Percentiles rank a stretch among this genome's conserved stretches.
These are phyloP conservation scores for Notolepis coatsorum DNA, from an alignment of 2,797 vertebrate species.

Conservation along the genomic window DNA sequence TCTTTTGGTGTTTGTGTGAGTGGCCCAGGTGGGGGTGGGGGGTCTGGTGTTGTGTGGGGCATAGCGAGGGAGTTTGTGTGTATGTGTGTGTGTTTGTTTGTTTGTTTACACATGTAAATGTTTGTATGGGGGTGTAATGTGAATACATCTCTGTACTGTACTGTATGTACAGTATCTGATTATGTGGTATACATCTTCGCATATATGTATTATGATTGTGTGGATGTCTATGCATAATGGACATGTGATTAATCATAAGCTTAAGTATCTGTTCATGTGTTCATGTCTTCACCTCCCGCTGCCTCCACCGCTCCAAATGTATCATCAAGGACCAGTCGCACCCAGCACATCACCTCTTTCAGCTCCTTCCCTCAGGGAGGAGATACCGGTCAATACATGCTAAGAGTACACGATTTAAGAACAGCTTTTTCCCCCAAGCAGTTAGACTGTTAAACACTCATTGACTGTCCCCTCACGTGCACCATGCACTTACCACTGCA, in stretches of 20 bases:
- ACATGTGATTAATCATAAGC: constrained; percentile 8
- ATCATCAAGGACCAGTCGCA: not conserved
- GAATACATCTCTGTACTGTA: no score
- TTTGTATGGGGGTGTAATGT: not conserved
- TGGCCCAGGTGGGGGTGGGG: not conserved
- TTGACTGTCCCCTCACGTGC: no score
- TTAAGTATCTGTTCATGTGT: constrained; percentile 27
- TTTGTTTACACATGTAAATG: not conserved
- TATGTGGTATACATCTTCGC: no score
- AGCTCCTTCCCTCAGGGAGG: no score
- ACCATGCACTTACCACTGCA: no score
- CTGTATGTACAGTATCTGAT: constrained; percentile 3
- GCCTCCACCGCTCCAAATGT: constrained; percentile 22
- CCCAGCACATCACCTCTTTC: no score
- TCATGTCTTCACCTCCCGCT: constrained; percentile 29
- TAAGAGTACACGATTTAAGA: no score
- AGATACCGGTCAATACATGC: no score
- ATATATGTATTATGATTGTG: no score
- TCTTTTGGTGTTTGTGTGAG: constrained; percentile 39
- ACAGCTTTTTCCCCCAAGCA: no score
- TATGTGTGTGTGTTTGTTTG: not conserved
- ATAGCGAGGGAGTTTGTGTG: not conserved
- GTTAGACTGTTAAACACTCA: no score
- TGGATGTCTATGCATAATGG: not conserved
- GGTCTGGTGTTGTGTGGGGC: not conserved